A percentile compares a stretch with the other conserved stretches of the same genome.
phyloP scores from a whole-genome alignment of 2,888 invertebrate species.

The Synanthedon formicaeformis region DNA sequence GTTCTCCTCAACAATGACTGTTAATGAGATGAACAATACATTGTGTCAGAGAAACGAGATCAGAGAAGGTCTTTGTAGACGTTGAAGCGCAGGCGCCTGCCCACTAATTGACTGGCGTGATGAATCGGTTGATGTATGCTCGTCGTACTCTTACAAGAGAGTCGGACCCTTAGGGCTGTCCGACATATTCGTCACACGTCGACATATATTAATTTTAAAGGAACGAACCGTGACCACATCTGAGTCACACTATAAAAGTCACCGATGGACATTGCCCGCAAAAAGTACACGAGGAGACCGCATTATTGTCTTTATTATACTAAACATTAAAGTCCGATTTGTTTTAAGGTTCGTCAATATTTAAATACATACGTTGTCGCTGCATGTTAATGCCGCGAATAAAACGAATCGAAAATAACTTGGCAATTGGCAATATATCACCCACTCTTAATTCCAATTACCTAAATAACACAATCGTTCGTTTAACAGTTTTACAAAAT shows the following conservation, averaged over 20 bases:
- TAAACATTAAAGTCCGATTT: too few species aligned
- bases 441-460: too few species aligned
- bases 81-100: conserved; percentile 11
- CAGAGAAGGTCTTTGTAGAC: conserved; percentile 16
- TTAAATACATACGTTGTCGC: too few species aligned
- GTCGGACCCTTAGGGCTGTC: conserved; percentile 25
- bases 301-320: too few species aligned
- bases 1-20: conserved; percentile 25
- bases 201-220: conserved; percentile 26
- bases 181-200: conserved; percentile 37
- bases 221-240: conserved; percentile 29
- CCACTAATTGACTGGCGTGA: conserved; percentile 52
- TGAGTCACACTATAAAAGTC: conserved; percentile 15
- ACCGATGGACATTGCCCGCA: not conserved
- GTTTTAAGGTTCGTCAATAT: too few species aligned
- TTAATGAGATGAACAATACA: conserved; percentile 10
- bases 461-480: too few species aligned
- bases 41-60: conserved; percentile 13
- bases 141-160: conserved; percentile 18
- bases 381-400: too few species aligned
- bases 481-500: too few species aligned
- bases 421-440: too few species aligned
- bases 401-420: too few species aligned
- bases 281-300: too few species aligned
- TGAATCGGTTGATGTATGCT: conserved; percentile 51